These are phyloP conservation scores for Danio albolineatus DNA, from an alignment of 2,797 vertebrate genomes.

Conservation along the genomic window DNA sequence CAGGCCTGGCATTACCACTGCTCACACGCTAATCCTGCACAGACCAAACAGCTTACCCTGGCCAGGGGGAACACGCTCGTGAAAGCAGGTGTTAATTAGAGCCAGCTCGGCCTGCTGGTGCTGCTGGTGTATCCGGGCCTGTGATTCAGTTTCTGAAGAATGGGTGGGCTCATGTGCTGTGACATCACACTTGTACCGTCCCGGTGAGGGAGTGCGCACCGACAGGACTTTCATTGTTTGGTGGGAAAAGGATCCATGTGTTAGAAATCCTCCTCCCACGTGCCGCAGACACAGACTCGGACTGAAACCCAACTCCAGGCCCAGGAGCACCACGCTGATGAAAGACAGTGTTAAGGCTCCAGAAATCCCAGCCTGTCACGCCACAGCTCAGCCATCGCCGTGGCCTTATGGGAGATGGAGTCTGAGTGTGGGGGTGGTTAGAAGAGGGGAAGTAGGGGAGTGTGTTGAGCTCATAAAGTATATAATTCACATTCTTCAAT, in stretches of 20 bases:
- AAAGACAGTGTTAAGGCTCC: conserved; percentile 83
- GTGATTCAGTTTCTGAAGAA: conserved; percentile 59
- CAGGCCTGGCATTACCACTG: conserved; percentile 58
- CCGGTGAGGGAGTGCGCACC: conserved; percentile 55
- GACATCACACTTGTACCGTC: conserved; percentile 58
- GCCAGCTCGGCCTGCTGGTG: conserved; percentile 44
- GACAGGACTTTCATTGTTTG: conserved; percentile 85
- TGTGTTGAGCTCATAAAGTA: conserved; percentile 40
- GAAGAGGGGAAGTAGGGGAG: conserved; percentile 32
- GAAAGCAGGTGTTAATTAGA: conserved; percentile 72
- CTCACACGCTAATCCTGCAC: conserved; percentile 61
- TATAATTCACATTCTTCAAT: conserved; percentile 4
- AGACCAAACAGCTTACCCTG: conserved; percentile 64
- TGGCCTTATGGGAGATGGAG: conserved; percentile 69
- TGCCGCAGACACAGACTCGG: conserved; percentile 75
- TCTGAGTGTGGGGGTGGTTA: conserved; percentile 66
- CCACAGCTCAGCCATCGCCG: conserved; percentile 61
- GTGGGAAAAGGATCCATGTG: conserved; percentile 83
- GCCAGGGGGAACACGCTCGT: conserved; percentile 53
- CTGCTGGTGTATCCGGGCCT: conserved; percentile 44
- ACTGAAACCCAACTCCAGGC: conserved; percentile 81
- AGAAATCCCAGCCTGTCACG: conserved; percentile 73
- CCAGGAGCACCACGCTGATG: conserved; percentile 81
- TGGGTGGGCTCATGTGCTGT: conserved; percentile 66
- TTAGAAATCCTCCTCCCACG: conserved; percentile 88